phyloP scores from a whole-genome alignment of 2,113 vertebrate genomes.

The Crocuta crocuta region DNA sequence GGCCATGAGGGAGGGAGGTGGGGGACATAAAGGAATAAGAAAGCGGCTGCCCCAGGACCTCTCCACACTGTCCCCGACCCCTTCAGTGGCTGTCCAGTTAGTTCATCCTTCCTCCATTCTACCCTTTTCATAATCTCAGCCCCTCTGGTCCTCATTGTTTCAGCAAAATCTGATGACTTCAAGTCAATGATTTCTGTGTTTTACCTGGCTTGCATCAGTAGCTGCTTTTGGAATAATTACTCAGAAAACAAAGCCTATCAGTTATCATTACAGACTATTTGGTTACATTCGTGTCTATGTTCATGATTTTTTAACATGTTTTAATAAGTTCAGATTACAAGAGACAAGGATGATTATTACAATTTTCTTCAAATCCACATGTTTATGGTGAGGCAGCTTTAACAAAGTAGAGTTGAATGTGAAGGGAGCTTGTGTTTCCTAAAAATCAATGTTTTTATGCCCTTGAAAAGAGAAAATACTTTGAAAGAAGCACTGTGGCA shows the following conservation, averaged over 20 bases:
- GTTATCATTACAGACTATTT: no score
- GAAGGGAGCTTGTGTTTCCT: neutral
- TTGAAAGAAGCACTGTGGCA: neutral
- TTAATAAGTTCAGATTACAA: neutral
- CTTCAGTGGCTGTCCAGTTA: neutral
- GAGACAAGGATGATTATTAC: neutral
- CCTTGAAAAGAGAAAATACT: neutral
- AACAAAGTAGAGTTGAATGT: neutral
- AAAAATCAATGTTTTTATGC: neutral
- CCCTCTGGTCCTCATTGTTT: neutral
- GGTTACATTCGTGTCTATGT: neutral
- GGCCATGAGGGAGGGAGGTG: no score
- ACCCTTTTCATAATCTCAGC: neutral
- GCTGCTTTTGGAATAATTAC: neutral
- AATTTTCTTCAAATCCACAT: neutral
- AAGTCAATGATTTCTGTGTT: neutral
- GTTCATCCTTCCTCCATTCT: neutral
- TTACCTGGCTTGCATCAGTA: neutral
- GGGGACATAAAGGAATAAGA: no score
- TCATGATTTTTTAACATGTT: neutral
- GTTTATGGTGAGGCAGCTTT: neutral
- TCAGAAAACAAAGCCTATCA: neutral
- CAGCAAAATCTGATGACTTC: neutral
- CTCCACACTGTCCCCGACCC: no score
- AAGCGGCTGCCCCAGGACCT: no score